Percentiles rank a stretch among this genome's conserved stretches.
These are phyloP conservation scores for Hirundo rustica DNA, from an alignment of 2,797 vertebrate species.

Conservation along the genomic window DNA sequence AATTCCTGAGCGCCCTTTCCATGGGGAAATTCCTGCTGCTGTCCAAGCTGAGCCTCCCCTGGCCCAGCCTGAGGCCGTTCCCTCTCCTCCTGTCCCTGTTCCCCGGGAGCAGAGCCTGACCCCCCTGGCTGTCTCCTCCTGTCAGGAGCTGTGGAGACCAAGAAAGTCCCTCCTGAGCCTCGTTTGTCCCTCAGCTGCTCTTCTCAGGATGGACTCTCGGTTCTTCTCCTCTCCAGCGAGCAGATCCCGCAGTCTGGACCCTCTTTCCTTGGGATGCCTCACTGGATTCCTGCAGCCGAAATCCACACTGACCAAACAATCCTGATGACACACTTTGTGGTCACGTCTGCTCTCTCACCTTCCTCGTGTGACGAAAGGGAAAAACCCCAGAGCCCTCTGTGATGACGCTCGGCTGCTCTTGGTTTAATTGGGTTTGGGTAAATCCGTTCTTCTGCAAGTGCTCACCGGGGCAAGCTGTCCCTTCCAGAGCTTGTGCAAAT, in stretches of 20 bases:
- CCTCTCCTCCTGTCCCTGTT: background rate
- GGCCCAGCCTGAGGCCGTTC: background rate
- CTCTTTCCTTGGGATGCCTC: background rate
- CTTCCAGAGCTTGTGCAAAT: background rate
- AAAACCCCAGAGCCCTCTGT: background rate
- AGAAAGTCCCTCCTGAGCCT: rapidly evolving
- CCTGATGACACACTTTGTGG: background rate
- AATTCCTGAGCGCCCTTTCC: rapidly evolving
- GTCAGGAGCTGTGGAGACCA: rapidly evolving
- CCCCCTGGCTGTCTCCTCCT: background rate
- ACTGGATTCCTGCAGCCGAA: rapidly evolving
- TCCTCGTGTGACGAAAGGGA: background rate
- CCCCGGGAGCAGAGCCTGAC: background rate
- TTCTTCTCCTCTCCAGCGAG: background rate
- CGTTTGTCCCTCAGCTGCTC: too few relatives aligned
- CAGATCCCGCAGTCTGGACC: rapidly evolving
- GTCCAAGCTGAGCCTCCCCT: background rate
- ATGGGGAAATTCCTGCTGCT: background rate
- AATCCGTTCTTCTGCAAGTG: background rate
- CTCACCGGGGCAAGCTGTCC: background rate
- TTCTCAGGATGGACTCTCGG: too few relatives aligned
- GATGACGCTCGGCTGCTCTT: background rate
- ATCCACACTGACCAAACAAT: rapidly evolving
- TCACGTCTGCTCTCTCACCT: background rate
- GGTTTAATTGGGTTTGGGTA: background rate